Base-by-base conservation (phyloP, 2,113 vertebrate species). In the Anarrhichthys ocellatus region DNA sequence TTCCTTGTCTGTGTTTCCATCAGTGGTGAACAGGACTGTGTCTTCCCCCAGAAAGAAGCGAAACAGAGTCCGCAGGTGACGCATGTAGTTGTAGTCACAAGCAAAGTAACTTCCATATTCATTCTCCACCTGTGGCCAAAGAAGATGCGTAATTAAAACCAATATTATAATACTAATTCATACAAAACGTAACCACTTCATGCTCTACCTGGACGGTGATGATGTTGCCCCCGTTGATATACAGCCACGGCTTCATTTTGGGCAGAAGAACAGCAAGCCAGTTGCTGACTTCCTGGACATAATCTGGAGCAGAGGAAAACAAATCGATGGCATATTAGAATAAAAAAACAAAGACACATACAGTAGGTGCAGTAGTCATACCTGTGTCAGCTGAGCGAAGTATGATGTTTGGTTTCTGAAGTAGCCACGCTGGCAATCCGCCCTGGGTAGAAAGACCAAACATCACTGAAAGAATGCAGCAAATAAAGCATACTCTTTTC, bases 351-450 rank as follows among this genome's bases (percentile, higher is more conserved):
- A 22, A 79, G 1, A 20, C 29, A 42, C 5, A 42, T 0, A 17
- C 22, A 9, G 40, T 11, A 58, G 22, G 27, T 40, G n/a, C 14
- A 52, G n/a, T 13, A 38, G 17, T 54, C 73, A 22, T 84, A 99
- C 98, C 97, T 46, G 96, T 91, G 89, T 98, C 94, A 0, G 97
- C 95, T 71, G 97, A 96, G 58, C 98, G 97, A 63, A 99, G 95
- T 58, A 92, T 42, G 18, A 97, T 97, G 74, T 96, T 93, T 56
- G 96, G 93, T 75, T 97, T 97, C 85, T 95, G 93, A 74, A 99
- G 96, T 58, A 99, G 92, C 98, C 98, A 99, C 10, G 97, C 94
- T 4, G 98, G 98, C 71, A 99, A 92, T 59, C 98, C 98, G n/a
- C 98, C 98, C 98, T 99, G 78, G 0, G 27, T 56, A 71, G 6